A percentile compares a stretch with the other conserved stretches of the same genome.
Evolutionary conservation across 2,113 vertebrate genomes (phyloP).

Genomic region (Limnothrissa miodon): DNA sequence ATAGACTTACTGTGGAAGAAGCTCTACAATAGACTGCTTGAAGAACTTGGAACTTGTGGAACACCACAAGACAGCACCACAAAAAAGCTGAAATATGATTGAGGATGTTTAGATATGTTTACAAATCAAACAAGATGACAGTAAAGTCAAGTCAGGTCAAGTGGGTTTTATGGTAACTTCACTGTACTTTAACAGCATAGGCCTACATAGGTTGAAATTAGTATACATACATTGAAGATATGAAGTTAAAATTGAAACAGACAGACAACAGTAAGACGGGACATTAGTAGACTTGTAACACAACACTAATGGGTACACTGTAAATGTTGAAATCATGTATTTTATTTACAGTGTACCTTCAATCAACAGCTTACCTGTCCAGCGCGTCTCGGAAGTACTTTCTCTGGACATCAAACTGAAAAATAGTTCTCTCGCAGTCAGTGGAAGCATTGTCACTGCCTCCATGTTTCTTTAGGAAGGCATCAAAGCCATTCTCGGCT

Average conservation of each 20-base stretch:
- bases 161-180: no score
- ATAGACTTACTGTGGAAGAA: neutral
- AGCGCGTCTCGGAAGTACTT: slow-evolving; percentile 90
- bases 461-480: slow-evolving; percentile 92
- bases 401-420: slow-evolving; percentile 94
- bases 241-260: no score
- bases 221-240: no score
- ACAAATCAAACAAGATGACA: slow-evolving; percentile 15
- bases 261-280: no score
- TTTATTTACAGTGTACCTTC: no score
- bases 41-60: neutral
- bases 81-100: neutral
- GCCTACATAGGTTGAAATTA: no score
- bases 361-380: slow-evolving; percentile 76
- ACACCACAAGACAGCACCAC: neutral
- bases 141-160: neutral
- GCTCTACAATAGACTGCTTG: neutral
- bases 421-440: slow-evolving; percentile 92
- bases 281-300: no score
- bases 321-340: no score
- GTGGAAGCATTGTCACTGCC: slow-evolving; percentile 95
- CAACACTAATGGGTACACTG: no score
- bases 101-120: neutral
- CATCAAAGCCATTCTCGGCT: slow-evolving; percentile 93
- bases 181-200: no score